phyloP scores from a whole-genome alignment of 2,113 vertebrate genomes.

The Caranx ignobilis region DNA sequence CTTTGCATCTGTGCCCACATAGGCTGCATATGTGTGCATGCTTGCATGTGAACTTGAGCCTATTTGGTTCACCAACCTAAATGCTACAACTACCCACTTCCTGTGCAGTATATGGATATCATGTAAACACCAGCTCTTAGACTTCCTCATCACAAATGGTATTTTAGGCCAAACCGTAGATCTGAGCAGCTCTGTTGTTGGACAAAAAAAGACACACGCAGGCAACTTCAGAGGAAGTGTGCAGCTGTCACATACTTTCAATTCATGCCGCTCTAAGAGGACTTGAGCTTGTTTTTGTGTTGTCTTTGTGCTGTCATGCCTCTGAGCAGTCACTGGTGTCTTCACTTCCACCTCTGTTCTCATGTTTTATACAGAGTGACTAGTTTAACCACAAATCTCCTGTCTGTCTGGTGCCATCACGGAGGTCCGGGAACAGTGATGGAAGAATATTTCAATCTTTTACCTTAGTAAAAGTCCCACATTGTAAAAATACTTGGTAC shows the following conservation, averaged over 20 bases:
- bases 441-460: neutral
- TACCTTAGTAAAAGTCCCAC: neutral
- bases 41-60: conserved; percentile 32
- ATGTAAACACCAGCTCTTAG: conserved; percentile 17
- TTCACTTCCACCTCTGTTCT: conserved; percentile 48
- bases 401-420: conserved; percentile 55
- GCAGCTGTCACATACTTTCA: conserved; percentile 23
- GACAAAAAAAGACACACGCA: conserved; percentile 3
- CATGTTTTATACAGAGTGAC: conserved; percentile 54
- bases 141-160: conserved; percentile 34
- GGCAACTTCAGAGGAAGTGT: conserved; percentile 6
- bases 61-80: conserved; percentile 27
- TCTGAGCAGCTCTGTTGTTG: conserved; percentile 5
- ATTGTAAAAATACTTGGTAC: neutral
- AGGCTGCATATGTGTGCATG: neutral
- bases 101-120: conserved; percentile 11
- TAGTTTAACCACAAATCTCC: conserved; percentile 53
- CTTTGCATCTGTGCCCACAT: neutral
- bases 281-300: conserved; percentile 29
- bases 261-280: conserved; percentile 5
- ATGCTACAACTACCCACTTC: conserved; percentile 38
- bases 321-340: conserved; percentile 26
- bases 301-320: conserved; percentile 47
- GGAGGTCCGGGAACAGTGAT: conserved; percentile 34
- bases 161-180: conserved; percentile 21